These are phyloP conservation scores for Threskiornis aethiopicus DNA, from an alignment of 2,797 vertebrate genomes.

Conservation along the genomic window DNA sequence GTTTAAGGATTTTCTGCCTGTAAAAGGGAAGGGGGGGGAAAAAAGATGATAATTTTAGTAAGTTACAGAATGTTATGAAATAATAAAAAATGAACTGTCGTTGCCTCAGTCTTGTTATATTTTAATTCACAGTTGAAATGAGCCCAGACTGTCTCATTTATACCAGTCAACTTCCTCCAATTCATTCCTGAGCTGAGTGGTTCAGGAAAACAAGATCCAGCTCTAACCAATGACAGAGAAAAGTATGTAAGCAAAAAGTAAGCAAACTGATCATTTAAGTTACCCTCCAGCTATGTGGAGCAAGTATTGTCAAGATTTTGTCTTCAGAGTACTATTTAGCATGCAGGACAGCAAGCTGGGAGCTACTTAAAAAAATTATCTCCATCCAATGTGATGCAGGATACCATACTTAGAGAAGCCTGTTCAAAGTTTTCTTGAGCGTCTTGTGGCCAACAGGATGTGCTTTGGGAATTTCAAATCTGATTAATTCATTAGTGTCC, in stretches of 20 bases:
- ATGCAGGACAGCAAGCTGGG: neutral
- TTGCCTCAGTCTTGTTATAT: neutral
- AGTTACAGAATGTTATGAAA: conserved; percentile 40
- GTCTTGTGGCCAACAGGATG: neutral
- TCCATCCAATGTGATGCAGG: neutral
- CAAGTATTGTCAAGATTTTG: neutral
- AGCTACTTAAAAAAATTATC: neutral
- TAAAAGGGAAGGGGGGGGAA: neutral
- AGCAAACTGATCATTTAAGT: neutral
- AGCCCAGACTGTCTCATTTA: conserved; percentile 15
- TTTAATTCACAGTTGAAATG: conserved; percentile 32
- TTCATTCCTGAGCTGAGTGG: neutral
- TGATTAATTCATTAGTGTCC: neutral
- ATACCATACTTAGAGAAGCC: neutral
- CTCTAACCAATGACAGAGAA: neutral
- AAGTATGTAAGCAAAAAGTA: neutral
- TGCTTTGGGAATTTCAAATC: neutral
- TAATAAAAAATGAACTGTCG: conserved; percentile 31
- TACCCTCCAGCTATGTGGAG: neutral
- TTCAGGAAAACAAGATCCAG: neutral
- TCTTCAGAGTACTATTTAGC: neutral
- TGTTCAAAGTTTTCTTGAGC: neutral
- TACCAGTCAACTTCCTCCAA: neutral
- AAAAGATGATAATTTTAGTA: conserved; percentile 26
- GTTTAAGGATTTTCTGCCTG: conserved; percentile 31